phyloP scores from a whole-genome alignment of 2,888 invertebrate genomes.

The Dicycla oo region DNA sequence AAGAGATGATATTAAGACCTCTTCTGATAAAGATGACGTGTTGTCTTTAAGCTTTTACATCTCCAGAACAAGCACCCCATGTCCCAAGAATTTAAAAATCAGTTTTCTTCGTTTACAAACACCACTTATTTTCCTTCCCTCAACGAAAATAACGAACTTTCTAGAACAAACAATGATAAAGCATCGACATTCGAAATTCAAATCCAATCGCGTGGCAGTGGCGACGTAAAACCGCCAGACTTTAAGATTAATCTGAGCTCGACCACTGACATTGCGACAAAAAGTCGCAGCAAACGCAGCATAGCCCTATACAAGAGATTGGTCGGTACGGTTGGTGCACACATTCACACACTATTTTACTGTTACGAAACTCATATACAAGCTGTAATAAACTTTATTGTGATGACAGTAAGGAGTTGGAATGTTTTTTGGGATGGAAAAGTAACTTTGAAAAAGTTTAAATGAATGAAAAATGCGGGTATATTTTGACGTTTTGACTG shows the following conservation, averaged over 20 bases:
- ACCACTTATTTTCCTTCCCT: conserved; percentile 4
- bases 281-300: conserved; percentile 57
- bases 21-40: neutral
- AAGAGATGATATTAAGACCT: neutral
- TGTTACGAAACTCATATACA: neutral
- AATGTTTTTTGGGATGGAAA: neutral
- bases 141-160: conserved; percentile 37
- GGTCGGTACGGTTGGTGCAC: conserved; percentile 64
- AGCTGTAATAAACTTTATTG: conserved; percentile 5
- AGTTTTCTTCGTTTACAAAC: conserved; percentile 7
- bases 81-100: conserved; percentile 16
- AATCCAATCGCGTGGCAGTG: conserved; percentile 50
- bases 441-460: conserved; percentile 36
- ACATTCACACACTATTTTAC: conserved; percentile 36
- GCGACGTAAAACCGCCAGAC: conserved; percentile 52
- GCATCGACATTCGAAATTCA: conserved; percentile 58
- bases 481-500: conserved; percentile 61
- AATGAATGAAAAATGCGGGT: conserved; percentile 63
- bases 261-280: conserved; percentile 59
- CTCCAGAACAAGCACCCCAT: neutral
- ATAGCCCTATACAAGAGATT: conserved; percentile 70
- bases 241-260: conserved; percentile 59
- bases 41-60: neutral
- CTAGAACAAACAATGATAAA: conserved; percentile 55
- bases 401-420: neutral